Conservation (phyloP, 2,797 vertebrate genomes). For the Anisognathus igniventris region DNA sequence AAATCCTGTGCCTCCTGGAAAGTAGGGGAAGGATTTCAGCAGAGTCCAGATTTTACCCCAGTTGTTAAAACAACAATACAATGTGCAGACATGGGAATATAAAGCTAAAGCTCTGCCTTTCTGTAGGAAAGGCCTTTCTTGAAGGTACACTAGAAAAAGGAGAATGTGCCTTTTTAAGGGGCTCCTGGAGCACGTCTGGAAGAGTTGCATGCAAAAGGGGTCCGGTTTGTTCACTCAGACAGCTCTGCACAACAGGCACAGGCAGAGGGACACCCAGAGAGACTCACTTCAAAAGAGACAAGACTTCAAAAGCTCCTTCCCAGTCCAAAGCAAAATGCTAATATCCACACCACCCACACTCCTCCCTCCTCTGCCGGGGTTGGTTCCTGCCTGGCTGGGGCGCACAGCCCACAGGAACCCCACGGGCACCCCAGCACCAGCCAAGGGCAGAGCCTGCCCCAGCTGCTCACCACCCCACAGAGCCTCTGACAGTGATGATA, state of each 20-base stretch:
- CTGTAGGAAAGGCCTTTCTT: neutral
- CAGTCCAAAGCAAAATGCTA: neutral
- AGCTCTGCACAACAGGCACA: fast-evolving
- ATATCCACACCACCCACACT: conserved; percentile 7
- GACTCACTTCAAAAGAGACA: conserved; percentile 1
- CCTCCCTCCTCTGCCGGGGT: neutral
- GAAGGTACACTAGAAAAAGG: neutral
- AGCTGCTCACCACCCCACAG: neutral
- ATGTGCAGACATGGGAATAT: neutral
- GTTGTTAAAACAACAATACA: neutral
- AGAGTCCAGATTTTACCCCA: neutral
- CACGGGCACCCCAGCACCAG: neutral
- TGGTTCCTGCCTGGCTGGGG: neutral
- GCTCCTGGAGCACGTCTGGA: neutral
- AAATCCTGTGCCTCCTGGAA: neutral
- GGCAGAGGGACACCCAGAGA: neutral
- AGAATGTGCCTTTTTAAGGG: neutral
- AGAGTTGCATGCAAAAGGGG: neutral
- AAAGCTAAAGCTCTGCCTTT: neutral
- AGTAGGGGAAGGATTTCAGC: neutral
- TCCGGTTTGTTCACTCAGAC: neutral
- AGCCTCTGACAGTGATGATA: neutral
- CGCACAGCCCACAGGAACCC: neutral
- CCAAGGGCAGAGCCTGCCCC: neutral
- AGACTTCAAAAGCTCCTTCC: conserved; percentile 48